A percentile compares a stretch with the other conserved stretches of the same genome.
These are phyloP conservation scores for Sterna hirundo DNA, from an alignment of 2,113 vertebrate species.

Conservation along the genomic window DNA sequence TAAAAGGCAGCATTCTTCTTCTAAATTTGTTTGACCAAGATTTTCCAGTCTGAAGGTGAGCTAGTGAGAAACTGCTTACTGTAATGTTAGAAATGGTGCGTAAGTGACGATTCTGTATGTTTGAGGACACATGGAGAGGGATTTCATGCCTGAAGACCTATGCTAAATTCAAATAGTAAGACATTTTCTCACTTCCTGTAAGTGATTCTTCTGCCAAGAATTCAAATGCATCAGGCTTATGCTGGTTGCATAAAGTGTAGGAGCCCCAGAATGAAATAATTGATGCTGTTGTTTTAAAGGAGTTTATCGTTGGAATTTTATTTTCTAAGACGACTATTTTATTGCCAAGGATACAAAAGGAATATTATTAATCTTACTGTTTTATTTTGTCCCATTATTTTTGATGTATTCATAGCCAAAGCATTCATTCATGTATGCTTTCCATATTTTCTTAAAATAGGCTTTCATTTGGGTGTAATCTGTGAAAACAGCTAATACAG, in stretches of 20 bases:
- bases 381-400: background rate
- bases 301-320: background rate
- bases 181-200: background rate
- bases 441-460: background rate
- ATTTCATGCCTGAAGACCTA: background rate
- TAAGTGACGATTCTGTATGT: background rate
- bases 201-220: background rate
- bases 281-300: background rate
- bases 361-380: background rate
- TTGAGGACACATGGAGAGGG: background rate
- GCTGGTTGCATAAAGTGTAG: background rate
- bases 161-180: background rate
- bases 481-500: background rate
- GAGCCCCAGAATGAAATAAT: background rate
- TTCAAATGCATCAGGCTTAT: background rate
- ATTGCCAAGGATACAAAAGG: background rate
- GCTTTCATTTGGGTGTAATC: background rate
- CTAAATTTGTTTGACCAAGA: background rate
- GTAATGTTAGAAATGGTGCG: background rate
- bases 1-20: background rate
- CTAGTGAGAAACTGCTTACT: background rate
- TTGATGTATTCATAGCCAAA: background rate
- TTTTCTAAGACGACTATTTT: background rate
- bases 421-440: background rate
- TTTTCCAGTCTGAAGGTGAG: background rate